A percentile compares a stretch with the other conserved stretches of the same genome.
These are phyloP conservation scores for Dryobota labecula DNA, from an alignment of 2,888 invertebrate genomes.

Conservation along the genomic window DNA sequence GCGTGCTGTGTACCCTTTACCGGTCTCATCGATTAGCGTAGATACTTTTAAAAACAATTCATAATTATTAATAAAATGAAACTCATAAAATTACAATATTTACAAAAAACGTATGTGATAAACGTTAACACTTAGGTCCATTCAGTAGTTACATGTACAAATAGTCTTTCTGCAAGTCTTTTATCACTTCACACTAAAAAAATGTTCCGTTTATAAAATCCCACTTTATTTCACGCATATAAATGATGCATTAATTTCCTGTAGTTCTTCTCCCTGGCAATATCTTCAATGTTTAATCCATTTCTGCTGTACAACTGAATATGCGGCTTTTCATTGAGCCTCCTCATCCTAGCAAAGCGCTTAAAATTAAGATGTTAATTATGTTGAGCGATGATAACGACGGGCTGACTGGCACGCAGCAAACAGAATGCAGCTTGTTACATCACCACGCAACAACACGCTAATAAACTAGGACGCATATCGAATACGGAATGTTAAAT, in stretches of 20 bases:
- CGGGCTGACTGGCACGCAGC: slow-evolving; percentile 68
- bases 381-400: slow-evolving; percentile 73
- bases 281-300: slow-evolving; percentile 59
- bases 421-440: slow-evolving; percentile 76
- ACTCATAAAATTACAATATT: slow-evolving; percentile 67
- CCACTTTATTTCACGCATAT: slow-evolving; percentile 32
- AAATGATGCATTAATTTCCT: slow-evolving; percentile 8
- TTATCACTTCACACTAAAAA: slow-evolving; percentile 70
- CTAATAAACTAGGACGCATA: slow-evolving; percentile 81
- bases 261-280: slow-evolving; percentile 35
- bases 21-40: slow-evolving; percentile 43
- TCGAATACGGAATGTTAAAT: slow-evolving; percentile 89
- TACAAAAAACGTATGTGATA: slow-evolving; percentile 61
- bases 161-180: slow-evolving; percentile 61
- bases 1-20: slow-evolving; percentile 55
- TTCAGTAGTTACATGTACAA: slow-evolving; percentile 62
- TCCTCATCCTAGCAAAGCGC: slow-evolving; percentile 83
- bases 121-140: slow-evolving; percentile 68
- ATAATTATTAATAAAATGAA: slow-evolving; percentile 58
- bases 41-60: slow-evolving; percentile 61
- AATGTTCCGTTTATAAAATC: slow-evolving; percentile 52
- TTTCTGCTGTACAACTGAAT: slow-evolving; percentile 75
- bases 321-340: slow-evolving; percentile 72
- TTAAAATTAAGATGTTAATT: slow-evolving; percentile 82
- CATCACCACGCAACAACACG: slow-evolving; percentile 85